Evolutionary conservation across 1,140 invertebrate species (phyloP), one percentile per base, ranked within the genome.

Genomic region (Bombus difficillimus): DNA sequence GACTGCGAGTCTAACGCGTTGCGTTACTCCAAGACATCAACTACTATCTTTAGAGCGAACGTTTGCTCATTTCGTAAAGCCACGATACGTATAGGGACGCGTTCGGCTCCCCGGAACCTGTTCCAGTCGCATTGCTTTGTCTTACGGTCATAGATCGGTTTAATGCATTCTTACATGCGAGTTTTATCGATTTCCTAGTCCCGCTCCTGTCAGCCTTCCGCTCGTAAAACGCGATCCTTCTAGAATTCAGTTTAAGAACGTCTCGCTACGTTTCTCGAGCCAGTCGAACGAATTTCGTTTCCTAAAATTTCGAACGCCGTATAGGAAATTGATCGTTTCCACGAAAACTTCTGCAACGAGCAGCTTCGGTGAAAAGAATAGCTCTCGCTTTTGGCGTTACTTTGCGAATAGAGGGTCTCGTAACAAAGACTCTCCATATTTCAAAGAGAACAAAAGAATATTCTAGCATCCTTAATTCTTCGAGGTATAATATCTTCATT

Each of bases 151-250:
- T 89, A 90, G 88, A 89, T 90, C 89, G 82, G 39, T 77, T 90
- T 89, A 87, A 90, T 83, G 82, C 86, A 86, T 90, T 90, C 89
- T 89, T 89, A 87, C 88, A 81, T 82, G 89, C 88, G 85, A 86
- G 68, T 86, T 80, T 84, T 87, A 90, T 90, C 82, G 89, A 90
- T 87, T 84, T 75, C 77, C 68, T 74, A 18, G 64, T 76, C 71
- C 64, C 84, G 79, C 78, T 69, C 9, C 77, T 13, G 18, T 37
- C 47, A 18, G 68, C 39, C 43, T 81, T 85, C 81, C 75, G 71
- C 80, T 81, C 84, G 78, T 37, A 25, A 72, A 85, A 81, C 78
- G 22, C 78, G 43, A 73, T 73, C 57, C 84, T 68, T 41, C 79
- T 75, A 74, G 84, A 81, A 85, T 73, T 37, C 77, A 22, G 72